Base-by-base conservation (phyloP, 2,113 vertebrate species). In the Xenotilapia caudafasciata region DNA sequence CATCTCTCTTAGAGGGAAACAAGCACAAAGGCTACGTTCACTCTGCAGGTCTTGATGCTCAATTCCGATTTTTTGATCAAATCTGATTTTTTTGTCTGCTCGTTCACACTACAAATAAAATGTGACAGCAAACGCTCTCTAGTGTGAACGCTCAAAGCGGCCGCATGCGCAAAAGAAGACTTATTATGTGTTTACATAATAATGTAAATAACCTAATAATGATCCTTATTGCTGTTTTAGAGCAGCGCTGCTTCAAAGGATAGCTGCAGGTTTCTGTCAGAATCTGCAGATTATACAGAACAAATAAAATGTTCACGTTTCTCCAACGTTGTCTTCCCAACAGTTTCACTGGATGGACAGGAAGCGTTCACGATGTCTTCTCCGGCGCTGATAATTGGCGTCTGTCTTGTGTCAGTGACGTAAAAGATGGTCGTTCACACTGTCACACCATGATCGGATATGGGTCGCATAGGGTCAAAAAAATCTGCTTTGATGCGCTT, bases 381-480 rank as follows among this genome's bases (percentile, higher is more conserved):
- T 31, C 31, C 1, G 0, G 31, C 2, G 31, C 31, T 31, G 31
- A 31, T 31, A 31, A 31, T 6, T 2, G 1, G 6, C 0, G 2
- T 31, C 31, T 31, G 28, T 31, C 31, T 31, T 2, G 31, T 2
- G 31, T 31, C 31, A 0, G 31, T 31, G 31, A 7, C 31, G 31
- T 31, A 31, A 31, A 31, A 31, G 6, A n/a, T n/a, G n/a, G n/a
- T 0, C 21, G 11, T 55, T 55, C 53, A 23, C 6, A 0, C 21
- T 13, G 53, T 55, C 11, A 4, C 0, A 54, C 0, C 53, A 2
- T 23, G 53, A 55, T 55, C 0, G 4, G 53, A 23, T 55, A 26
- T 26, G 0, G 51, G 26, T 23, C 10, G 0, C 10, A 54, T 0
- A 54, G 53, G 10, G 53, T 54, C n/a, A 21, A 0, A 13, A 0